Percentiles rank a stretch among this genome's conserved stretches.
These are phyloP conservation scores for Philaenus spumarius DNA, from an alignment of 1,140 invertebrate species.

Conservation along the genomic window DNA sequence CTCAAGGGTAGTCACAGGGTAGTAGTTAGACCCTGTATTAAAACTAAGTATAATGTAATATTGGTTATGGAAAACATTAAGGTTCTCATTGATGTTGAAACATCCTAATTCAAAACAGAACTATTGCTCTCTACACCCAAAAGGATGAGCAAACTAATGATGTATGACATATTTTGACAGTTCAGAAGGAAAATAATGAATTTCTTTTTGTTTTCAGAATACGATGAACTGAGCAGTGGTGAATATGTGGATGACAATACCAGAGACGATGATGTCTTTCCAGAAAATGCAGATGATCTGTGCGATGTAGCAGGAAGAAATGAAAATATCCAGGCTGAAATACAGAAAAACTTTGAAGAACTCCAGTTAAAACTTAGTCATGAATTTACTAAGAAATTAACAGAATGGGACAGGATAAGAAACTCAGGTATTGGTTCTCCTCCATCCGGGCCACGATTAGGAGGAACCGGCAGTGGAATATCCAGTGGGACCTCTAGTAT, in stretches of 20 bases:
- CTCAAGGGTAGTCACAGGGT: too few relatives aligned
- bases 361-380: constrained; percentile 59
- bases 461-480: constrained; percentile 10
- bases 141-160: too few relatives aligned
- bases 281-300: not conserved
- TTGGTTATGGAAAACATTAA: too few relatives aligned
- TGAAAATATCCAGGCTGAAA: constrained; percentile 41
- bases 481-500: constrained; percentile 21
- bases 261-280: constrained; percentile 13
- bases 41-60: too few relatives aligned
- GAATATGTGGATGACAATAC: constrained; percentile 24
- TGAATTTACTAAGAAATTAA: constrained; percentile 63
- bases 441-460: constrained; percentile 3
- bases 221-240: constrained; percentile 27
- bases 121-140: too few relatives aligned
- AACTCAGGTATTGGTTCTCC: constrained; percentile 35
- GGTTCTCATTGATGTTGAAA: too few relatives aligned
- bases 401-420: constrained; percentile 58
- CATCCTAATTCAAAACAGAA: too few relatives aligned
- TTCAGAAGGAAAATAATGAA: too few relatives aligned
- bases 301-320: not conserved
- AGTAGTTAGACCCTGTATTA: too few relatives aligned
- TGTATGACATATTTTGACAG: too few relatives aligned
- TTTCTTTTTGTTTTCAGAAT: constrained; percentile 19
- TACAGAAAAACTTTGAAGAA: constrained; percentile 52